These are phyloP conservation scores for Sebastes reedi DNA, from an alignment of 2,797 vertebrate genomes.

Conservation along the genomic window DNA sequence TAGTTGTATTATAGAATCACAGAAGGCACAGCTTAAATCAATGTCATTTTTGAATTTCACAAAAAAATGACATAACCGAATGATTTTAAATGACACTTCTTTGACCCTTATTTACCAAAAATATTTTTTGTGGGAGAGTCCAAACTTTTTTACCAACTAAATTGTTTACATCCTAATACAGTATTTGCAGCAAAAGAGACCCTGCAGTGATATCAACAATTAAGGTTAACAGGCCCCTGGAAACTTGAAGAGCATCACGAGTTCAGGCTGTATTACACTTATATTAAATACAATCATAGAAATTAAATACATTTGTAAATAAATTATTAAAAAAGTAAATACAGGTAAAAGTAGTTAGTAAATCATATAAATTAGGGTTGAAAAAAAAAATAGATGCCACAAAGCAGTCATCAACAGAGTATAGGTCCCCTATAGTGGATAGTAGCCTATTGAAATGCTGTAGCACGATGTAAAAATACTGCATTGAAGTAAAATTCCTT, in stretches of 20 bases:
- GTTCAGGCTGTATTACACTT: not conserved
- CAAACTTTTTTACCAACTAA: not conserved
- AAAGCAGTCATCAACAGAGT: not conserved
- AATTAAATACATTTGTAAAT: not conserved
- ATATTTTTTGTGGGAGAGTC: not conserved
- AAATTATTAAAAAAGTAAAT: not conserved
- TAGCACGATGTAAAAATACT: not conserved
- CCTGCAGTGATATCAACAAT: not conserved
- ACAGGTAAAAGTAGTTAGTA: not conserved
- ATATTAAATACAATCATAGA: not conserved
- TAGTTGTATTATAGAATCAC: not conserved
- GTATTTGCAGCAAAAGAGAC: not conserved
- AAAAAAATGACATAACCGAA: not conserved
- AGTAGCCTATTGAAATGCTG: not conserved
- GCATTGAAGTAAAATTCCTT: not conserved
- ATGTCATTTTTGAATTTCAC: not conserved
- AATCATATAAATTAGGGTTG: not conserved
- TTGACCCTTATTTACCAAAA: not conserved
- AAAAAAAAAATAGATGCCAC: not conserved
- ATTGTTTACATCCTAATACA: not conserved
- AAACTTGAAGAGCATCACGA: not conserved
- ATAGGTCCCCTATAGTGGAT: not conserved
- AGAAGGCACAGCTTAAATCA: not conserved
- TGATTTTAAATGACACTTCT: not conserved
- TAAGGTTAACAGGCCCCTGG: not conserved